These are phyloP conservation scores for Drosophila buzzatii DNA, from an alignment of 2,888 invertebrate species.

Conservation along the genomic window DNA sequence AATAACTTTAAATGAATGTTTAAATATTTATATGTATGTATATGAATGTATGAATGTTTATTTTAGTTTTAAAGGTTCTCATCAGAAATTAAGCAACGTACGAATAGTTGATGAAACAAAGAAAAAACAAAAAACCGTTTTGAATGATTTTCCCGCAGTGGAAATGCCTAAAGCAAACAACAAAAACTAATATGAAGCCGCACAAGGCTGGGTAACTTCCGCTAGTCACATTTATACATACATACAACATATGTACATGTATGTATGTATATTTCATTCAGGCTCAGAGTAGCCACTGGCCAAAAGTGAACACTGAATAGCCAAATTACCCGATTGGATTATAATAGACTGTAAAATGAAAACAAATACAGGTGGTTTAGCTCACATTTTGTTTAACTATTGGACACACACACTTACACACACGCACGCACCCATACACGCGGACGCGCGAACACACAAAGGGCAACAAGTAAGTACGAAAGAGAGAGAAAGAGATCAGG, in stretches of 20 bases:
- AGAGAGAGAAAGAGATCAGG: background rate
- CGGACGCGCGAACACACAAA: background rate
- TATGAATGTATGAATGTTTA: background rate
- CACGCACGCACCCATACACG: background rate
- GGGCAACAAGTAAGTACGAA: background rate
- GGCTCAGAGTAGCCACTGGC: slow-evolving; percentile 23
- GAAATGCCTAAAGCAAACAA: background rate
- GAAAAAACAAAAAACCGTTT: background rate
- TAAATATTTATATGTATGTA: background rate
- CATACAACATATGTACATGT: slow-evolving; percentile 10
- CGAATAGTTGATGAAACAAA: background rate
- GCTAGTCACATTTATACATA: slow-evolving; percentile 6
- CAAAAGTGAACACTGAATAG: background rate
- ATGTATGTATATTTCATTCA: slow-evolving; percentile 31
- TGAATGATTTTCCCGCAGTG: background rate
- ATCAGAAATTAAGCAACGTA: background rate
- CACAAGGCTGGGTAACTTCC: slow-evolving; percentile 7
- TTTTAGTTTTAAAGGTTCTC: background rate
- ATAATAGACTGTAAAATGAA: slow-evolving; percentile 31
- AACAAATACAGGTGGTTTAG: slow-evolving; percentile 58
- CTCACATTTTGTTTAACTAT: slow-evolving; percentile 12
- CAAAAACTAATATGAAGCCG: background rate
- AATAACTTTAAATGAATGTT: background rate
- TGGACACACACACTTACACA: background rate
- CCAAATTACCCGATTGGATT: slow-evolving; percentile 25